phyloP scores from a whole-genome alignment of 2,888 invertebrate species.

The Xestoiulus laeticollis region DNA sequence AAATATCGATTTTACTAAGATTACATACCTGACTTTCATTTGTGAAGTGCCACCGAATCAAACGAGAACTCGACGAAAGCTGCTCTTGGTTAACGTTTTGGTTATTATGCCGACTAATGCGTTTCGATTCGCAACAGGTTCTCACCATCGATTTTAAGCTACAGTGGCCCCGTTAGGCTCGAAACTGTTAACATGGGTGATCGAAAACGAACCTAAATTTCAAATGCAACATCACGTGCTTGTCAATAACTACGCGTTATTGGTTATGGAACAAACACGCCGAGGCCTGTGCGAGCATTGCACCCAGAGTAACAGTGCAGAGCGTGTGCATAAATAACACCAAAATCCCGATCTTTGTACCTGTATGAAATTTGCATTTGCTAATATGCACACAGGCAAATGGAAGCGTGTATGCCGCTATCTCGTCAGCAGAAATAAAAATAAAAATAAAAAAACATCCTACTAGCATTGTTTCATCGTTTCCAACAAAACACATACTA shows the following conservation, averaged over 20 bases:
- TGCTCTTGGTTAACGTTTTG: neutral
- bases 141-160: neutral
- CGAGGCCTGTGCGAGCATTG: neutral
- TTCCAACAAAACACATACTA: neutral
- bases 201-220: neutral
- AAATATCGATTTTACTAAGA: constrained; percentile 19
- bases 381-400: constrained; percentile 6
- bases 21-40: constrained; percentile 46
- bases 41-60: constrained; percentile 27
- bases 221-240: neutral
- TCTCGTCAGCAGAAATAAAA: neutral
- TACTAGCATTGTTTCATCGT: neutral
- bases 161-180: neutral
- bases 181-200: neutral
- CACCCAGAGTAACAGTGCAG: constrained; percentile 43
- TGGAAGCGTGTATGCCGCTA: neutral
- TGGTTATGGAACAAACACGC: neutral
- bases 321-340: neutral
- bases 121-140: neutral
- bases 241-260: neutral
- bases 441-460: no score
- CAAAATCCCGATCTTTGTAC: neutral
- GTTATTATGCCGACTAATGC: neutral
- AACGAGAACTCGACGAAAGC: constrained; percentile 1
- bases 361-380: constrained; percentile 50